These are phyloP conservation scores for Spodoptera frugiperda DNA, from an alignment of 1,140 invertebrate genomes.

Conservation along the genomic window DNA sequence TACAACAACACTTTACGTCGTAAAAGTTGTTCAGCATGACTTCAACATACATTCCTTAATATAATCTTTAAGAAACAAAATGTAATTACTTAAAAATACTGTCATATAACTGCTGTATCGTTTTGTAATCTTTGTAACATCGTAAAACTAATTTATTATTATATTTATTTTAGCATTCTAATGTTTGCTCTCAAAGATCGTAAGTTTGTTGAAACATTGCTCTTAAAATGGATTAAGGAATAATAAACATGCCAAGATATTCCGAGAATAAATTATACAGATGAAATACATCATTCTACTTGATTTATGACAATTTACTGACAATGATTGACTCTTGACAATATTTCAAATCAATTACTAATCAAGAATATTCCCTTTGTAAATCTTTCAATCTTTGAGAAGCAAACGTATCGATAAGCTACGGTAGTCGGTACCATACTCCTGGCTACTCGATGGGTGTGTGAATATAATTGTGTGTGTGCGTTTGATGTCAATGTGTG, in stretches of 20 bases:
- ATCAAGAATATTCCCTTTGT: neutral
- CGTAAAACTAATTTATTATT: slow-evolving; percentile 39
- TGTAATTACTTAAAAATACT: slow-evolving; percentile 51
- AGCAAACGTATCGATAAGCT: slow-evolving; percentile 23
- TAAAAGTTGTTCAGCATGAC: slow-evolving; percentile 32
- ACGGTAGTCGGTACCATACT: slow-evolving; percentile 25
- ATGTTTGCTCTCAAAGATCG: slow-evolving; percentile 25
- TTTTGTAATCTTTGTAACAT: slow-evolving; percentile 25
- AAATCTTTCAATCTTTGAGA: slow-evolving; percentile 20
- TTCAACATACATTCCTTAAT: slow-evolving; percentile 16
- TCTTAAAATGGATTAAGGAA: neutral
- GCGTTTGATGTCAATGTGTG: slow-evolving; percentile 48
- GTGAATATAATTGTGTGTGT: slow-evolving; percentile 51
- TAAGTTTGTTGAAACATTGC: neutral
- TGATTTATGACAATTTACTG: neutral
- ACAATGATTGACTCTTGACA: neutral
- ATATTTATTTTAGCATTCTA: slow-evolving; percentile 32
- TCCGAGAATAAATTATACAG: neutral
- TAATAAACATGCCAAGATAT: neutral
- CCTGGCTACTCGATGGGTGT: slow-evolving; percentile 54
- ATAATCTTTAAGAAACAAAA: slow-evolving; percentile 28
- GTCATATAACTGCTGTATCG: slow-evolving; percentile 48
- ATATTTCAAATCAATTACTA: too few species aligned
- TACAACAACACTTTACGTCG: slow-evolving; percentile 15
- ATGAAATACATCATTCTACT: too few species aligned